A percentile compares a stretch with the other conserved stretches of the same genome.
Conservation (phyloP, 2,113 vertebrate species). For the Passerina amoena region DNA sequence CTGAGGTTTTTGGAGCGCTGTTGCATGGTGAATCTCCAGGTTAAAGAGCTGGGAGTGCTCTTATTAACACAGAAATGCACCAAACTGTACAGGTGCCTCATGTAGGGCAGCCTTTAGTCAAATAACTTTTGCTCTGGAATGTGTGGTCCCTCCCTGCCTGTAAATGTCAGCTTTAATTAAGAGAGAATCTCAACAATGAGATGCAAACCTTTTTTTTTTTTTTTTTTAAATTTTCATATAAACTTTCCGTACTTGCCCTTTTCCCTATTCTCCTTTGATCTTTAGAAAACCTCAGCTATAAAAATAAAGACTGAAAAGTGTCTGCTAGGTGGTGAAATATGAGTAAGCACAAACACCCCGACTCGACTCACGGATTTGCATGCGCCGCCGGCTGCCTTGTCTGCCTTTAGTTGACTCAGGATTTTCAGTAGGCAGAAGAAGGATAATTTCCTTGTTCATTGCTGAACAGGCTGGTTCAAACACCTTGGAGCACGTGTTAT, state of each 20-base stretch:
- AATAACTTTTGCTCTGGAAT: conserved; percentile 50
- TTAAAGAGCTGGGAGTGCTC: not conserved
- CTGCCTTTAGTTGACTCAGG: not conserved
- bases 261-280: conserved; percentile 33
- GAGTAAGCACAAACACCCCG: conserved; percentile 14
- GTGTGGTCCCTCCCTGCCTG: conserved; percentile 3
- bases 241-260: conserved; percentile 23
- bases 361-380: not conserved
- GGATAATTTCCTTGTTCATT: not conserved
- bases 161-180: conserved; percentile 44
- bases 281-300: conserved; percentile 9
- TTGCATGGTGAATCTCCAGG: not conserved
- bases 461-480: not conserved
- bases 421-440: not conserved
- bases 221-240: not conserved
- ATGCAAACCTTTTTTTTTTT: not conserved
- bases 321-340: not conserved
- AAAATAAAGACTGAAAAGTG: not conserved
- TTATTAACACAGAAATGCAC: not conserved
- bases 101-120: conserved; percentile 10
- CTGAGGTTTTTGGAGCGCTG: not conserved
- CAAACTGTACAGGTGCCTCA: not conserved
- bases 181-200: not conserved
- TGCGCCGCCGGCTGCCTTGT: not conserved
- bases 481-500: not conserved